Percentiles rank a stretch among this genome's conserved stretches.
Evolutionary conservation across 1,140 invertebrate species (phyloP).

Genomic region (Drosophila oshimai): DNA sequence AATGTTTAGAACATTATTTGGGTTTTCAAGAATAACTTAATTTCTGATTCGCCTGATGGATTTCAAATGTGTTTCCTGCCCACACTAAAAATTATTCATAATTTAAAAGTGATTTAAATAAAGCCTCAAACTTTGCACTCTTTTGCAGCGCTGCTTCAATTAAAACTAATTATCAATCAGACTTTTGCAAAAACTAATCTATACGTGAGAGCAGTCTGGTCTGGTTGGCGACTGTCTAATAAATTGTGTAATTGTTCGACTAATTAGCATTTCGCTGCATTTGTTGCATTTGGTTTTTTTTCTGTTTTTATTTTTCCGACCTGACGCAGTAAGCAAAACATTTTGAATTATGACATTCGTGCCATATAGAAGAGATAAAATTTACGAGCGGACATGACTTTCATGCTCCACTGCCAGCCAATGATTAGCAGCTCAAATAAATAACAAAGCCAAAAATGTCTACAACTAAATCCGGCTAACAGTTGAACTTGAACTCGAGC

Average conservation of each 20-base stretch:
- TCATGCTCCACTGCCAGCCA: conserved; percentile 68
- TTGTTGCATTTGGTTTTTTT: conserved; percentile 45
- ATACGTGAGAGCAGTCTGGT: conserved; percentile 23
- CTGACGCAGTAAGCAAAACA: neutral
- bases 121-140: neutral
- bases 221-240: conserved; percentile 68
- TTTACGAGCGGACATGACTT: conserved; percentile 78
- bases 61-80: conserved; percentile 7
- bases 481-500: conserved; percentile 50
- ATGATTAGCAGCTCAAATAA: conserved; percentile 57
- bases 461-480: conserved; percentile 10
- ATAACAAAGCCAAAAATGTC: conserved; percentile 36
- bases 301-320: neutral
- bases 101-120: neutral
- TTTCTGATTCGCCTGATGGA: conserved; percentile 8
- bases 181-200: conserved; percentile 51
- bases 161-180: conserved; percentile 61
- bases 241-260: conserved; percentile 70
- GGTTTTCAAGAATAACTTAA: neutral
- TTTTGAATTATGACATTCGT: conserved; percentile 73
- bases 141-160: conserved; percentile 39
- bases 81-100: neutral
- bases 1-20: conserved; percentile 16
- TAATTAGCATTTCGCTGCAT: conserved; percentile 68
- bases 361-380: conserved; percentile 47